Conservation (phyloP, 2,888 invertebrate genomes). For the Melanargia galathea region DNA sequence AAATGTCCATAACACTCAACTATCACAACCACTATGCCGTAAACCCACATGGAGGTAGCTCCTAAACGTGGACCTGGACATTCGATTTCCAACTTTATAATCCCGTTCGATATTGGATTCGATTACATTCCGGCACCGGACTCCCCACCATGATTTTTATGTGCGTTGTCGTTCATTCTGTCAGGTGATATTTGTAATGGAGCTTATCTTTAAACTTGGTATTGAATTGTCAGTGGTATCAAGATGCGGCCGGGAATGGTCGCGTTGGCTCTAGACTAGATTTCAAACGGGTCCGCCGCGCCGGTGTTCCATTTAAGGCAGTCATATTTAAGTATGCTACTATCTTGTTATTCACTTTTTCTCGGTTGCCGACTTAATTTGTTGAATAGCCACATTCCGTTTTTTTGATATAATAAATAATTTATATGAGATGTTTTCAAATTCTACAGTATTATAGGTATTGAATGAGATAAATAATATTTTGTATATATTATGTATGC, state of each 20-base stretch:
- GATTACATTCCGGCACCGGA: conserved; percentile 47
- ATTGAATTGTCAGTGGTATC: conserved; percentile 71
- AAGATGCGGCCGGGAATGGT: conserved; percentile 56
- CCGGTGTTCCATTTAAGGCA: conserved; percentile 43
- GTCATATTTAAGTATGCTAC: conserved; percentile 24
- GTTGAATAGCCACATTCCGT: conserved; percentile 19
- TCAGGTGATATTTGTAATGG: conserved; percentile 64
- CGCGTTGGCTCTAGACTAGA: conserved; percentile 49
- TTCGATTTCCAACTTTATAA: conserved; percentile 39
- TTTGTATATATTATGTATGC: too few relatives aligned
- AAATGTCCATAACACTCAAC: conserved; percentile 39
- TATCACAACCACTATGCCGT: conserved; percentile 44
- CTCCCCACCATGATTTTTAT: conserved; percentile 60
- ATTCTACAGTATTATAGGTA: background rate
- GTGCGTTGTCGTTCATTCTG: conserved; percentile 52
- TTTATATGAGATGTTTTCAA: background rate
- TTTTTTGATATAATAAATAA: conserved; percentile 9
- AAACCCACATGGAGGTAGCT: conserved; percentile 43
- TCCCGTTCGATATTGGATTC: conserved; percentile 47
- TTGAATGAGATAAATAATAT: too few relatives aligned
- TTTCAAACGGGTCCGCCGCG: conserved; percentile 59
- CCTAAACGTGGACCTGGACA: conserved; percentile 38
- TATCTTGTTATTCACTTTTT: conserved; percentile 24
- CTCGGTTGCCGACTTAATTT: conserved; percentile 20
- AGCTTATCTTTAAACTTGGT: conserved; percentile 58